These are phyloP conservation scores for Sebastes miniatus DNA, from an alignment of 2,797 vertebrate genomes.

Conservation along the genomic window DNA sequence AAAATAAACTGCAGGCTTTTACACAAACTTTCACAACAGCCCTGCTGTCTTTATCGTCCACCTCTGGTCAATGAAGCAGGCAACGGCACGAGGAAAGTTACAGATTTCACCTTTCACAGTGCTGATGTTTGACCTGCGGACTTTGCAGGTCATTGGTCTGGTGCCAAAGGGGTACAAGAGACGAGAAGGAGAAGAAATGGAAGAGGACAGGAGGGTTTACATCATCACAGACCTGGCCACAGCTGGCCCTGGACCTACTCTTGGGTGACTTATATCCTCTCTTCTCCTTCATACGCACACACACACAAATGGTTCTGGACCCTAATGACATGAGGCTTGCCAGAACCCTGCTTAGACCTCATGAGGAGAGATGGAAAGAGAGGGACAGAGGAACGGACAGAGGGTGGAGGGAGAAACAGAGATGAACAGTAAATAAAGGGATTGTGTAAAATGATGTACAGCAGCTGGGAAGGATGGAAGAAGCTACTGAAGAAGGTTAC, in stretches of 20 bases:
- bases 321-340: slow-evolving; percentile 67
- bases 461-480: not conserved
- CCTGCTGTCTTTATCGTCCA: not conserved
- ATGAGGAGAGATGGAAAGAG: slow-evolving; percentile 55
- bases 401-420: not conserved
- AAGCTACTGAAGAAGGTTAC: not conserved
- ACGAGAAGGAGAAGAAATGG: slow-evolving; percentile 5
- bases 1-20: not conserved
- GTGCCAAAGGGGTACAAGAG: slow-evolving; percentile 9
- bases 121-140: slow-evolving; percentile 27
- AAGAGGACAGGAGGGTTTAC: slow-evolving; percentile 34
- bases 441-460: not conserved
- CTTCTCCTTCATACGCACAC: slow-evolving; percentile 5
- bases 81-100: not conserved
- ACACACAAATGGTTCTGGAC: slow-evolving; percentile 51
- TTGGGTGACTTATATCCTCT: slow-evolving; percentile 74
- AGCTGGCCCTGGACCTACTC: slow-evolving; percentile 74
- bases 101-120: slow-evolving; percentile 17
- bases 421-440: not conserved
- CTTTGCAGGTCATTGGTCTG: slow-evolving; percentile 1
- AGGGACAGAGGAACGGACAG: slow-evolving; percentile 28
- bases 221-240: slow-evolving; percentile 62
- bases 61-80: not conserved
- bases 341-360: slow-evolving; percentile 61
- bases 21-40: not conserved